Conservation (phyloP, 2,113 vertebrate genomes). For the Poicephalus meyeri region DNA sequence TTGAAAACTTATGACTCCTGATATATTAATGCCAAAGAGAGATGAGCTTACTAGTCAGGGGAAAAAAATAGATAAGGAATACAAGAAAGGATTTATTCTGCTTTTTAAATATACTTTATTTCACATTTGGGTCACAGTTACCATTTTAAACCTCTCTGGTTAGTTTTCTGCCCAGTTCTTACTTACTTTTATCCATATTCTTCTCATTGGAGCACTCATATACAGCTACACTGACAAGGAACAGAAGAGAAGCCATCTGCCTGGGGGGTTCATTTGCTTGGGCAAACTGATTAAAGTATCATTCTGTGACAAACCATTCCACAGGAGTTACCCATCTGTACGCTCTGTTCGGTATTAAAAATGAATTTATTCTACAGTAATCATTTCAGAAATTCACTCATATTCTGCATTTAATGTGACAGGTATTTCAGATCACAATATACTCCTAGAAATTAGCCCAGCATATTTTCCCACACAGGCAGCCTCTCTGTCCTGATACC, state of each 20-base stretch:
- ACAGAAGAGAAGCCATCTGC: not conserved
- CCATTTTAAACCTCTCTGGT: not conserved
- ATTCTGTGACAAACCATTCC: not conserved
- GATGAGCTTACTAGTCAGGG: not conserved
- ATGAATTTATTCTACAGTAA: not conserved
- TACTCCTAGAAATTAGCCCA: not conserved
- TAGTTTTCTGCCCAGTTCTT: not conserved
- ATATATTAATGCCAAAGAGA: not conserved
- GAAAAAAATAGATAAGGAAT: not conserved
- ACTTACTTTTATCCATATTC: not conserved
- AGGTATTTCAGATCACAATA: not conserved
- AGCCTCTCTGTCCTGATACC: not conserved
- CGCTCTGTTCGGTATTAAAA: not conserved
- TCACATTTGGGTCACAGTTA: not conserved
- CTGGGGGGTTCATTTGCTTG: not conserved
- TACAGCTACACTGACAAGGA: not conserved
- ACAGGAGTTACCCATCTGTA: not conserved
- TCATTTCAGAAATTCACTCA: not conserved
- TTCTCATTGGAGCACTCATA: not conserved
- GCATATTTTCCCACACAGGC: not conserved
- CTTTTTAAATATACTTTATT: not conserved
- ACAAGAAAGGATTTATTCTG: not conserved
- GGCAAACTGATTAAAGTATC: not conserved
- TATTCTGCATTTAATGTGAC: not conserved
- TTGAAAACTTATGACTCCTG: not conserved